Evolutionary conservation across 1,140 invertebrate genomes (phyloP).

Genomic region (Drosophila nigromelanica): DNA sequence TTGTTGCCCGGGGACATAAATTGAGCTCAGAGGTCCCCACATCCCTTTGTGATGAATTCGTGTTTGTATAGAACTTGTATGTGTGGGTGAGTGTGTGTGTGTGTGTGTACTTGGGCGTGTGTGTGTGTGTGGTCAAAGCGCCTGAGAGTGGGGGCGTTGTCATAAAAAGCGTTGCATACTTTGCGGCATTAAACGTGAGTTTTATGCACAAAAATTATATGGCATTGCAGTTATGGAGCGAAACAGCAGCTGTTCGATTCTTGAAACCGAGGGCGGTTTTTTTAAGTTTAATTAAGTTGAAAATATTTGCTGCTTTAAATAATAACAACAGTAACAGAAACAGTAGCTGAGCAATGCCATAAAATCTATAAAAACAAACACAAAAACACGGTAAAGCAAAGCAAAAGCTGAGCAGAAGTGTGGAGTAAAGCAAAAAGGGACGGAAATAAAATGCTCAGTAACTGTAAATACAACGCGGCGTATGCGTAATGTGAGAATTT

Average conservation of each 20-base stretch:
- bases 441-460: constrained; percentile 76
- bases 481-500: constrained; percentile 80
- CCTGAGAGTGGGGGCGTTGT: constrained; percentile 2
- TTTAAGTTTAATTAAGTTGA: constrained; percentile 81
- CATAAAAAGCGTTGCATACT: constrained; percentile 71
- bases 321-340: constrained; percentile 52
- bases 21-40: constrained; percentile 62
- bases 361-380: constrained; percentile 79
- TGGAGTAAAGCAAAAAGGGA: constrained; percentile 48
- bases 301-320: constrained; percentile 81
- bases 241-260: constrained; percentile 57
- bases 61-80: constrained; percentile 24
- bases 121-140: constrained; percentile 17
- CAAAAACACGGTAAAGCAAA: constrained; percentile 49
- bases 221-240: constrained; percentile 70
- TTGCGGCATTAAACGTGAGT: constrained; percentile 76
- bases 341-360: constrained; percentile 47
- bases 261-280: constrained; percentile 33
- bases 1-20: constrained; percentile 79
- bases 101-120: background rate
- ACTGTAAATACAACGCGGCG: constrained; percentile 78
- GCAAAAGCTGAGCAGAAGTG: constrained; percentile 50
- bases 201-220: constrained; percentile 76
- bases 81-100: background rate
- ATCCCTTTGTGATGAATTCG: constrained; percentile 70